A percentile compares a stretch with the other conserved stretches of the same genome.
Evolutionary conservation across 1,140 invertebrate genomes (phyloP).

Genomic region (Nephila pilipes): DNA sequence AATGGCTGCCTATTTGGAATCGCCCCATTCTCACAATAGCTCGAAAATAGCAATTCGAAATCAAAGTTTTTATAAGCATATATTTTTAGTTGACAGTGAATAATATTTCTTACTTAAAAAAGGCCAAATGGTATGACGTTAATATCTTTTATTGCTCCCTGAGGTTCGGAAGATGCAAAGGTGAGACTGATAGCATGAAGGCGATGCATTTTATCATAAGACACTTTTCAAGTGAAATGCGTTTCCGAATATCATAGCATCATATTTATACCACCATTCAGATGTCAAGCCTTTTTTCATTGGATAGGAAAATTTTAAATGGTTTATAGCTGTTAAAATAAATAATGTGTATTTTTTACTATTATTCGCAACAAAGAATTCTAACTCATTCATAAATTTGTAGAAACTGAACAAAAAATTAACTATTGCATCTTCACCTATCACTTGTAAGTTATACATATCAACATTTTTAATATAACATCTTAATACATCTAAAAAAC

Average conservation of each 20-base stretch:
- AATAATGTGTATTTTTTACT: too few relatives aligned
- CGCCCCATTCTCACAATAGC: neutral
- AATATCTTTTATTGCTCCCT: neutral
- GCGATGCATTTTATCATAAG: neutral
- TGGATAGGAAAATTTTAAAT: neutral
- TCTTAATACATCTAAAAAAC: too few relatives aligned
- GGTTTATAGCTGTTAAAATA: too few relatives aligned
- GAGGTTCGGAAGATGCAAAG: neutral
- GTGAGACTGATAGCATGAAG: neutral
- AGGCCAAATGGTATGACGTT: neutral
- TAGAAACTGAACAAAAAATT: too few relatives aligned
- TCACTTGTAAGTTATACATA: too few relatives aligned
- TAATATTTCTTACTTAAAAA: neutral
- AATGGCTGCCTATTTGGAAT: neutral
- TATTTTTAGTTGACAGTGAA: neutral
- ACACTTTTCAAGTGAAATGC: neutral
- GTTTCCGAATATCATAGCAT: neutral
- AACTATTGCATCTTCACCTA: too few relatives aligned
- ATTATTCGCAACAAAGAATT: too few relatives aligned
- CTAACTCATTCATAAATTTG: too few relatives aligned
- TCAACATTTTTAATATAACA: too few relatives aligned
- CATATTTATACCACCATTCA: neutral
- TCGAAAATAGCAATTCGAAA: neutral
- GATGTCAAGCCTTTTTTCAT: neutral
- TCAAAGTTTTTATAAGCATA: neutral